A percentile compares a stretch with the other conserved stretches of the same genome.
These are phyloP conservation scores for Pteropus alecto DNA, from an alignment of 2,113 vertebrate genomes.

Conservation along the genomic window DNA sequence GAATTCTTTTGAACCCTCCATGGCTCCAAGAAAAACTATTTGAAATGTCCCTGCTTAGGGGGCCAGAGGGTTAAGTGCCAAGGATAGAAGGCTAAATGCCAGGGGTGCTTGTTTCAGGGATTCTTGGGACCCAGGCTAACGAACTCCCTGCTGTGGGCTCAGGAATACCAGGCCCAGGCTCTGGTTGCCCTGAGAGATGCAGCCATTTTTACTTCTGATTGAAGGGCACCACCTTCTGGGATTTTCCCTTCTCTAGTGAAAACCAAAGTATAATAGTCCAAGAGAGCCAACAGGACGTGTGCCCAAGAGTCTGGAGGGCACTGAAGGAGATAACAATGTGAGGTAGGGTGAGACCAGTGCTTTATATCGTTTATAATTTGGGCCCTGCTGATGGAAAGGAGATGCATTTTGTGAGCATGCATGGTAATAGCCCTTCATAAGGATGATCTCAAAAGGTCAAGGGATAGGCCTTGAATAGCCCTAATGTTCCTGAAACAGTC, in stretches of 20 bases:
- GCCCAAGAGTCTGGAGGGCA: background rate
- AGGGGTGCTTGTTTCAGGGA: conserved; percentile 62
- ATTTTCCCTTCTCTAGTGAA: conserved; percentile 53
- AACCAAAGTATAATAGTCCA: conserved; percentile 21
- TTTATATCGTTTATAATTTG: conserved; percentile 20
- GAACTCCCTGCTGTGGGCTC: conserved; percentile 68
- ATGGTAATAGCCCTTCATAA: conserved; percentile 56
- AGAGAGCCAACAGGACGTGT: background rate
- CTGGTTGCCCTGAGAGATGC: conserved; percentile 76
- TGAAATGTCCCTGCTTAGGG: conserved; percentile 62
- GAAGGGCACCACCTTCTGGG: conserved; percentile 61
- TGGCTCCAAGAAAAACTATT: conserved; percentile 63
- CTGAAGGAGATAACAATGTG: background rate
- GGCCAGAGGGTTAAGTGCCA: conserved; percentile 70
- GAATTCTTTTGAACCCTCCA: conserved; percentile 75
- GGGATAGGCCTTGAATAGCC: conserved; percentile 58
- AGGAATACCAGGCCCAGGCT: conserved; percentile 63
- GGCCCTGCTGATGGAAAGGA: conserved; percentile 36
- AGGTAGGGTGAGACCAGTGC: background rate
- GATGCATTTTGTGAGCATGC: conserved; percentile 41
- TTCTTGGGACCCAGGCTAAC: conserved; percentile 60
- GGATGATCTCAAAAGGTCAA: conserved; percentile 70
- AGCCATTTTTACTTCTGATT: conserved; percentile 63
- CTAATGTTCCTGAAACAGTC: conserved; percentile 71
- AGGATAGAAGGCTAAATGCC: conserved; percentile 68